phyloP scores from a whole-genome alignment of 2,888 invertebrate species.

The Aspidiotus rigidus region DNA sequence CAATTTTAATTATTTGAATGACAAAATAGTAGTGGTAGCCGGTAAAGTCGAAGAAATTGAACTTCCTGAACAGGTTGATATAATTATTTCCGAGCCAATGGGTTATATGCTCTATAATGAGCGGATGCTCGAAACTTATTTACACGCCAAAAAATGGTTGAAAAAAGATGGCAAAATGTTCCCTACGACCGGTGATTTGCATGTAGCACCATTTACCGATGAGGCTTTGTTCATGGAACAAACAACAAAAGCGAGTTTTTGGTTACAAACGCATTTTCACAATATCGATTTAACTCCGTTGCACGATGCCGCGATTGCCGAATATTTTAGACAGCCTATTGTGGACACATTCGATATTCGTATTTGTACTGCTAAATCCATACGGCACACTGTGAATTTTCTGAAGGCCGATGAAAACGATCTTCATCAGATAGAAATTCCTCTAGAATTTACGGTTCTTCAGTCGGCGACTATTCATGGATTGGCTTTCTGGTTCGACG shows the following conservation, averaged over 20 bases:
- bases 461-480: slow-evolving; percentile 94
- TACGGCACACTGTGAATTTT: slow-evolving; percentile 89
- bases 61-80: slow-evolving; percentile 88
- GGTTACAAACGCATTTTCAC: slow-evolving; percentile 95
- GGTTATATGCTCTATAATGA: slow-evolving; percentile 99
- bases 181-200: slow-evolving; percentile 90
- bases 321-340: slow-evolving; percentile 95
- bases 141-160: slow-evolving; percentile 97
- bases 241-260: slow-evolving; percentile 96
- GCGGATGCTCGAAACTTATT: slow-evolving; percentile 95
- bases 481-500: slow-evolving; percentile 98
- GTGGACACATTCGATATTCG: slow-evolving; percentile 97
- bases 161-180: slow-evolving; percentile 87
- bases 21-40: slow-evolving; percentile 82
- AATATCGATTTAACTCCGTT: slow-evolving; percentile 90
- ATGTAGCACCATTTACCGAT: slow-evolving; percentile 95
- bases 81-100: slow-evolving; percentile 98
- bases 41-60: slow-evolving; percentile 98
- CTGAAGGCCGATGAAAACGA: slow-evolving; percentile 84
- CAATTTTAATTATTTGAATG: slow-evolving; percentile 75
- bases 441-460: slow-evolving; percentile 81
- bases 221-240: slow-evolving; percentile 97
- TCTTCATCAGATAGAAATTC: slow-evolving; percentile 89
- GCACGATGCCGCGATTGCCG: slow-evolving; percentile 85
- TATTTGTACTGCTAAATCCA: slow-evolving; percentile 90